Evolutionary conservation across 1,140 invertebrate species (phyloP).

Genomic region (Pemphigus obesinymphae): DNA sequence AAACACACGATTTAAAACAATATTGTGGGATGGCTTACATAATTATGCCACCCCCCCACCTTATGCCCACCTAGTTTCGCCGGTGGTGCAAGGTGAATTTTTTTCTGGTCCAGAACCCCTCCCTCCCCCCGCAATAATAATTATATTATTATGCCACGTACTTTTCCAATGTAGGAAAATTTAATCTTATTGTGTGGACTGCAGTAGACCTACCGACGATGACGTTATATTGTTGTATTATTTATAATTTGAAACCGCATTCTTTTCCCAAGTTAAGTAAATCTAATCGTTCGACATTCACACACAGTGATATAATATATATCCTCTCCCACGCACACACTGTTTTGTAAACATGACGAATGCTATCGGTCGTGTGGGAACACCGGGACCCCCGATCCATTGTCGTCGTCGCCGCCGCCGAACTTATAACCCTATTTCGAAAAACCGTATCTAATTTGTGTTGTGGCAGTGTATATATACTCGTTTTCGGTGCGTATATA

Average conservation of each 20-base stretch:
- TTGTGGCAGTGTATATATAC: background rate
- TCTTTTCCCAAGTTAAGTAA: slow-evolving; percentile 29
- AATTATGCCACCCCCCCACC: no score
- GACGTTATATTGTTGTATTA: background rate
- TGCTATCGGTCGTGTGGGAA: background rate
- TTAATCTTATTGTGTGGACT: background rate
- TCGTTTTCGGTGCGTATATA: background rate
- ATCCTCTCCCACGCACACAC: background rate
- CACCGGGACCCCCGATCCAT: background rate
- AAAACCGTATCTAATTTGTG: slow-evolving; percentile 8
- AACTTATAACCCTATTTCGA: slow-evolving; percentile 1
- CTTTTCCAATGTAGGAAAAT: no score
- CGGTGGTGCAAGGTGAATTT: no score
- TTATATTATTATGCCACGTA: no score
- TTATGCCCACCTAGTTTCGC: no score
- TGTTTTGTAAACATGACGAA: slow-evolving; percentile 23
- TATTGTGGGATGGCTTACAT: no score
- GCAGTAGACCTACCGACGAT: background rate
- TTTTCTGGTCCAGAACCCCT: no score
- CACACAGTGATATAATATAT: background rate
- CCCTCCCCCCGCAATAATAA: no score
- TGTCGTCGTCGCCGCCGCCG: background rate
- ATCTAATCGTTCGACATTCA: slow-evolving; percentile 19
- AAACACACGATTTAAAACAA: no score
- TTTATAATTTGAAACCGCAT: background rate